Evolutionary conservation across 1,140 invertebrate genomes (phyloP), one percentile per base, ranked within the genome.

Genomic region (Goniozus legneri): DNA sequence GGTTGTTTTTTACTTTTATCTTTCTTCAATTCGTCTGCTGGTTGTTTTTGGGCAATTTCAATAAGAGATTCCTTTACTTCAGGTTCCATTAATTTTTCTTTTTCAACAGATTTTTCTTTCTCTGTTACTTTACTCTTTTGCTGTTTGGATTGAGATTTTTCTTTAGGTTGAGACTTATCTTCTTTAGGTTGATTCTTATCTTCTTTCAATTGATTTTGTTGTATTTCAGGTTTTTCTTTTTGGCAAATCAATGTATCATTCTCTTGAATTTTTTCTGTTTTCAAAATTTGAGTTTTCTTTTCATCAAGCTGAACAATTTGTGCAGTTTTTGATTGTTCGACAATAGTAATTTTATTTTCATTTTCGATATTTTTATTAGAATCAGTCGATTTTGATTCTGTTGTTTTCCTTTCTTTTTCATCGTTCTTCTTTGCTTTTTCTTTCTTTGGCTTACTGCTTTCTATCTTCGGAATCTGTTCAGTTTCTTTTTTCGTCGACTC

Each of bases 351-450:
- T 19, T 35, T 36, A 3, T 13, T 19, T 2, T 6, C 21, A 24
- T 47, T 48, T 6, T 40, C 46, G 1, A 2, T 2, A 2, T 3
- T 27, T 52, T 50, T 50, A 19, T 15, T 36, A 41, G 18, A 37
- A 15, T 30, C n/a, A n/a, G n/a, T n/a, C n/a, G n/a, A n/a, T n/a
- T n/a, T n/a, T n/a, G n/a, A n/a, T n/a, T 65, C 60, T 18, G 47
- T 62, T 0, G 35, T 34, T 21, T 2, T 7, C 27, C 56, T 45
- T 35, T 54, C 27, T 47, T 50, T 8, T 3, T 7, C 33, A 14
- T 47, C 6, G 30, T 18, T 22, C 18, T n/a, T 20, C 22, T 54
- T 2, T 47, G 19, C 19, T 38, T 60, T 35, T 3, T 8, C 8
- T 14, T 42, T 32, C 47, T 45, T 20, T 30, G 44, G 2, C 10